These are phyloP conservation scores for Ylistrum balloti DNA, from an alignment of 1,140 invertebrate species.

Conservation along the genomic window DNA sequence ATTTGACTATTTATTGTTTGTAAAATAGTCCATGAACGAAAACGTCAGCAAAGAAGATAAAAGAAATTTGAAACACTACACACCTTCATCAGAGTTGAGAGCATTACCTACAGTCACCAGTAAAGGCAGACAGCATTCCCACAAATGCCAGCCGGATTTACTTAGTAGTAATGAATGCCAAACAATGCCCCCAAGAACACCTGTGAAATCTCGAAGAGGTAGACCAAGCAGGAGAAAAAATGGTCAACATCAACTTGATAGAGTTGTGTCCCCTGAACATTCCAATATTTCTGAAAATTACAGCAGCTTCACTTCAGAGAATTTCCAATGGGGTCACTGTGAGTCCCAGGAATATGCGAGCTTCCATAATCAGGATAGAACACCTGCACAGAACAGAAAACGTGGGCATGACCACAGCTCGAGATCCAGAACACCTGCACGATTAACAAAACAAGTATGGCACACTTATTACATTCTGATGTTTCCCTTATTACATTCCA, in stretches of 20 bases:
- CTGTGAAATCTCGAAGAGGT: not conserved
- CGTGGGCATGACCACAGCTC: not conserved
- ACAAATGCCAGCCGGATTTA: not conserved
- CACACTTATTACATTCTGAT: no score
- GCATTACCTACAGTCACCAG: not conserved
- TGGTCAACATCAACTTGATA: not conserved
- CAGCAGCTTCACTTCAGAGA: not conserved
- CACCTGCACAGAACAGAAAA: not conserved
- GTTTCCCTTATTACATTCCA: no score
- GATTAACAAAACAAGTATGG: slow-evolving; percentile 23
- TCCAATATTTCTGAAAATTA: slow-evolving; percentile 28
- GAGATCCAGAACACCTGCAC: not conserved
- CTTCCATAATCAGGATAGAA: not conserved
- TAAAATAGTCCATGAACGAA: not conserved
- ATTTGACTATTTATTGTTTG: not conserved
- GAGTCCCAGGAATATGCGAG: not conserved
- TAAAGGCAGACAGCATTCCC: not conserved
- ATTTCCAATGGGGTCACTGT: not conserved
- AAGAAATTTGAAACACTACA: not conserved
- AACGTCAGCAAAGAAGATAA: not conserved
- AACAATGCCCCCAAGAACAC: slow-evolving; percentile 5
- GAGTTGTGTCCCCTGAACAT: slow-evolving; percentile 25
- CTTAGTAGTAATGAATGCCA: not conserved
- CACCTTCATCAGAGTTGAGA: not conserved
- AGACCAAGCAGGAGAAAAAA: slow-evolving; percentile 20